Base-by-base conservation (phyloP, 2,888 invertebrate species). In the Sclerodermus sp. region DNA sequence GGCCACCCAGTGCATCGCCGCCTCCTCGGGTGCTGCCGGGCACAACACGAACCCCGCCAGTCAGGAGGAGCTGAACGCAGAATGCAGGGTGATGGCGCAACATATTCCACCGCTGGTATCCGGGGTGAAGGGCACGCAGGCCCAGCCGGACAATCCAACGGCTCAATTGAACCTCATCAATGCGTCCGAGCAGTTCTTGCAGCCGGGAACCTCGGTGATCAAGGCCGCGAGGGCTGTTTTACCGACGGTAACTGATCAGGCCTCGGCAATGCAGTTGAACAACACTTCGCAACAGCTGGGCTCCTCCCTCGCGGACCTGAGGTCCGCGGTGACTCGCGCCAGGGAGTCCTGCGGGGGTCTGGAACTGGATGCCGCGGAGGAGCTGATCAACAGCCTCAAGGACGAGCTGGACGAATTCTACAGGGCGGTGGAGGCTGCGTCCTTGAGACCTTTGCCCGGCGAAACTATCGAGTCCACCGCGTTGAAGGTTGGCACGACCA, bases 1-100 rank as follows among this genome's bases (percentile, higher is more conserved):
- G 47, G 93, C 94, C 0, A 94, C 93, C 0, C 96, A 97, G 74
- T 89, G 94, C 65, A 89, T 96, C 58, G 88, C 92, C 0, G 91
- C 96, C 0, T 89, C 94, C 0, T 91, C 93, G 62, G 89, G 89
- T 62, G 92, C 91, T 0, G 85, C 85, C 1, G 84, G 85, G 17
- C 85, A 91, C 77, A 92, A 89, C 74, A 82, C 83, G 43, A 91
- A 90, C 71, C 73, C 78, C 9, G 74, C 79, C 2, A 83, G 85
- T 18, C 84, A 92, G 79, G 90, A 91, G 68, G 87, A 88, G 15
- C 79, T 95, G 1, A 77, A 87, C 49, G 83, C 85, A 45, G 90
- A 93, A 68, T 92, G 92, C 71, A 83, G 83, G 46, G 81, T 83
- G 10, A 85, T 93, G 32, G 86, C 87, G 3, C 90, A 92, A 60